Conservation (phyloP, 2,888 invertebrate species). For the Ennomos fuscantarius region DNA sequence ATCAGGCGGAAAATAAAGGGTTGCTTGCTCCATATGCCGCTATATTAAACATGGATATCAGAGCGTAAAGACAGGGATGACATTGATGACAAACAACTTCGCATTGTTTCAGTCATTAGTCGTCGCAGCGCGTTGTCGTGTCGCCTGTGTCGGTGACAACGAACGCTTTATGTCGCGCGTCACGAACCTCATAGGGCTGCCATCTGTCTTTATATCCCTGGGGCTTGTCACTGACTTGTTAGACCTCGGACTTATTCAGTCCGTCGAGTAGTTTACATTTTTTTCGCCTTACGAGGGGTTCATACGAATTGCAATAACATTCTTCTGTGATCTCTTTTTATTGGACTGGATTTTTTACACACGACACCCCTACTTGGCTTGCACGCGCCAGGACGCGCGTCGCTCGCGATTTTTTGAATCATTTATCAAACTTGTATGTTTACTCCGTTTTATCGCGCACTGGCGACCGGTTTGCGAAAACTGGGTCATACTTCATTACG, state of each 20-base stretch:
- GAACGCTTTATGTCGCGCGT: conserved; percentile 34
- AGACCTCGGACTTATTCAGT: conserved; percentile 9
- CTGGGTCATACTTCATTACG: conserved; percentile 58
- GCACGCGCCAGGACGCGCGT: conserved; percentile 38
- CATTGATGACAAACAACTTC: conserved; percentile 44
- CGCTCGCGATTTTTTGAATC: conserved; percentile 57
- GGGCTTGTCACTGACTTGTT: conserved; percentile 8
- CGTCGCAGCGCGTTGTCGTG: conserved; percentile 30
- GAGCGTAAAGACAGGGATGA: conserved; percentile 33
- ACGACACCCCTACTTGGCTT: conserved; percentile 28
- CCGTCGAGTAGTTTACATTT: conserved; percentile 5
- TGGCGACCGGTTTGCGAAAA: conserved; percentile 48
- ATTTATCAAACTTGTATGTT: conserved; percentile 61
- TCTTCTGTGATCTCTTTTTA: conserved; percentile 22
- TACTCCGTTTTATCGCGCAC: conserved; percentile 53
- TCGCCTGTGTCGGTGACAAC: conserved; percentile 43
- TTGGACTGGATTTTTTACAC: conserved; percentile 21
- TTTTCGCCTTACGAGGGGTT: conserved; percentile 6
- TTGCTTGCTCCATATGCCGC: conserved; percentile 16
- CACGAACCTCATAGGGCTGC: conserved; percentile 29
- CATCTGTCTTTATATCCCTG: conserved; percentile 27
- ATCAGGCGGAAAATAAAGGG: conserved; percentile 32
- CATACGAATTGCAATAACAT: conserved; percentile 20
- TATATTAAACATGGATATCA: conserved; percentile 27
- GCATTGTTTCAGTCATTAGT: conserved; percentile 47